phyloP scores from a whole-genome alignment of 2,888 invertebrate genomes.

The Campoplex capitator region DNA sequence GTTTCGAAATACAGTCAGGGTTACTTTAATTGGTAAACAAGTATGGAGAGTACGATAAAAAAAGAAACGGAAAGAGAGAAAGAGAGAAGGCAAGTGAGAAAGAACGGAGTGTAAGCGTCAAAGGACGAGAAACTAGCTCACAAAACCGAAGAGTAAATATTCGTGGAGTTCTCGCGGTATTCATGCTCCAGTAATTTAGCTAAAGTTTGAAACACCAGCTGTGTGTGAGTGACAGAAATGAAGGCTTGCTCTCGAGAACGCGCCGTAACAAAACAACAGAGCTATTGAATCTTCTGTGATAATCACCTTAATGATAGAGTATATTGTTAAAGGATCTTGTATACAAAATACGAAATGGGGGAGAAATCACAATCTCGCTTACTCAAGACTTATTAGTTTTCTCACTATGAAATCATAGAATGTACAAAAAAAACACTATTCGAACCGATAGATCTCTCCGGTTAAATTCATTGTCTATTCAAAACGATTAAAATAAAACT shows the following conservation, averaged over 20 bases:
- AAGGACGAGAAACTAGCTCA: conserved; percentile 61
- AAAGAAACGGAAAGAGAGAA: neutral
- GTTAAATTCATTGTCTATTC: neutral
- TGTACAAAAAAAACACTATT: neutral
- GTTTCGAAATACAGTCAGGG: conserved; percentile 49
- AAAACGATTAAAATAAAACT: neutral
- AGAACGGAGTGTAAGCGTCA: conserved; percentile 29
- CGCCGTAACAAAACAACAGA: conserved; percentile 11
- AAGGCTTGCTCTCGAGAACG: conserved; percentile 13
- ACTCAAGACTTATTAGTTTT: neutral
- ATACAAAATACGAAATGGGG: neutral
- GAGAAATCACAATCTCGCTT: neutral
- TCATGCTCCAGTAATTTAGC: conserved; percentile 54
- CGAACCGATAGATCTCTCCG: neutral
- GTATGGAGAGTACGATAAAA: conserved; percentile 20
- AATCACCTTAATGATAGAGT: conserved; percentile 1
- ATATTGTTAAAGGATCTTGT: neutral
- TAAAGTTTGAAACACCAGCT: conserved; percentile 46
- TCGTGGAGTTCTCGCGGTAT: conserved; percentile 25
- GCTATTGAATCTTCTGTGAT: conserved; percentile 27
- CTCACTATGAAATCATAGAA: neutral
- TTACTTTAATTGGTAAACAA: conserved; percentile 71
- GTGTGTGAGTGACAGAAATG: conserved; percentile 25
- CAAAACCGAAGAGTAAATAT: conserved; percentile 49
- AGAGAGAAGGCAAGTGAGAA: neutral